Evolutionary conservation across 2,888 invertebrate species (phyloP), one percentile per base, ranked within the genome.

Genomic region (Sphinx pinastri): DNA sequence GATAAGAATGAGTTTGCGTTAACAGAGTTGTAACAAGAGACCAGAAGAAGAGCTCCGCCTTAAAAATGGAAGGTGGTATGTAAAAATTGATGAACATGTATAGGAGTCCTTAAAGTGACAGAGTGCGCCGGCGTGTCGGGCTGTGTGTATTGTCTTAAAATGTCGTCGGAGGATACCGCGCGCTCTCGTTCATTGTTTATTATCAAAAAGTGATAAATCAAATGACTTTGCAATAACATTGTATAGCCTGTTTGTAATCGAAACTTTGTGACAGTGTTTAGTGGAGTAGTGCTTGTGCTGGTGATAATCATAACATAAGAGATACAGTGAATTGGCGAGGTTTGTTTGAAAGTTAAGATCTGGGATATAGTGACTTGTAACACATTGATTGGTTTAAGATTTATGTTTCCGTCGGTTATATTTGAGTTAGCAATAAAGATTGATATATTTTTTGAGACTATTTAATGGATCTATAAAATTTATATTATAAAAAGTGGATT

Each of bases 11-110:
- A 71, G 47, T 73, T 78, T 84, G n/a, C n/a, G 8, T 54, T 77
- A 72, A 52, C 2, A 1, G 0, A 0, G 72, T 72, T 68, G 72
- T 74, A 79, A 79, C 82, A 84, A 86, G 88, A 85, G 83, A 82
- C 85, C 80, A 83, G 86, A 91, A 91, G 87, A 90, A 88, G 91
- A 93, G 92, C 93, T 92, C 94, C 94, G 93, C 94, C 94, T 94
- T 93, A 94, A 94, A 94, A 94, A 93, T 94, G 93, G 94, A 93
- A 94, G 94, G 93, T 94, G 93, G 94, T 93, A 93, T 94, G 93
- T 94, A 94, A 94, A 94, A 94, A 94, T 94, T 94, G 90, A 94
- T 94, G 93, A 93, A 94, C 93, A 93, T 92, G 92, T 93, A 93
- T 94, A 92, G 92, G 87, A 93, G 93, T 93, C 92, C 92, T 93